A percentile compares a stretch with the other conserved stretches of the same genome.
Evolutionary conservation across 2,113 vertebrate species (phyloP).

Genomic region (Casuarius casuarius): DNA sequence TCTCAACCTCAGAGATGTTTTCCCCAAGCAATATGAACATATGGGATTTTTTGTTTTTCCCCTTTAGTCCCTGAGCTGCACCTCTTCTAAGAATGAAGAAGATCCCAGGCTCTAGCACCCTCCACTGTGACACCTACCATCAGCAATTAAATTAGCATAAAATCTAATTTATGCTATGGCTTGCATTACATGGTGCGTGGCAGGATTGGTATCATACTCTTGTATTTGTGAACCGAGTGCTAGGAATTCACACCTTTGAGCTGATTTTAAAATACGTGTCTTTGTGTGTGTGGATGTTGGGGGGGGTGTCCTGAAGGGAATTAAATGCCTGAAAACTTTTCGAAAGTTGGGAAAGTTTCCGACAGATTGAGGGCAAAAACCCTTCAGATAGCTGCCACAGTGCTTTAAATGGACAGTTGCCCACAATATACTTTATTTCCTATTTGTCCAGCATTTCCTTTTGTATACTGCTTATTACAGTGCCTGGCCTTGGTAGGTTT

Average conservation of each 20-base stretch:
- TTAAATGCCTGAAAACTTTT: constrained; percentile 12
- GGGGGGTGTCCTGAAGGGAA: neutral
- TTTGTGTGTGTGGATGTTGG: neutral
- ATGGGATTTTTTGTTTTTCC: neutral
- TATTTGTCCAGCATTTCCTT: constrained; percentile 54
- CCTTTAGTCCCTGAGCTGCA: neutral
- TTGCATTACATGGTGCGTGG: neutral
- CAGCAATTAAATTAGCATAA: neutral
- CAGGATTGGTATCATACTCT: fast-evolving
- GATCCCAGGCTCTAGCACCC: neutral
- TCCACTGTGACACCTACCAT: neutral
- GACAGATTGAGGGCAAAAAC: constrained; percentile 25
- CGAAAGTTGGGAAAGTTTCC: neutral
- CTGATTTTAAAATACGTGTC: neutral
- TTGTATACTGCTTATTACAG: constrained; percentile 71
- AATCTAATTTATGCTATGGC: neutral
- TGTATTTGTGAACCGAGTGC: neutral
- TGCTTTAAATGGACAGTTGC: constrained; percentile 54
- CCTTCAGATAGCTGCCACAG: neutral
- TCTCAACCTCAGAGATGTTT: neutral
- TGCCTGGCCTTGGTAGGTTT: constrained; percentile 60
- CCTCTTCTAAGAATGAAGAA: neutral
- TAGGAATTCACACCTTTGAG: neutral
- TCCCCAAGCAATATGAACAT: fast-evolving
- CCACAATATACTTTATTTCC: constrained; percentile 11